Evolutionary conservation across 2,888 invertebrate genomes (phyloP), one percentile per base, ranked within the genome.

Genomic region (Phengaris arion): DNA sequence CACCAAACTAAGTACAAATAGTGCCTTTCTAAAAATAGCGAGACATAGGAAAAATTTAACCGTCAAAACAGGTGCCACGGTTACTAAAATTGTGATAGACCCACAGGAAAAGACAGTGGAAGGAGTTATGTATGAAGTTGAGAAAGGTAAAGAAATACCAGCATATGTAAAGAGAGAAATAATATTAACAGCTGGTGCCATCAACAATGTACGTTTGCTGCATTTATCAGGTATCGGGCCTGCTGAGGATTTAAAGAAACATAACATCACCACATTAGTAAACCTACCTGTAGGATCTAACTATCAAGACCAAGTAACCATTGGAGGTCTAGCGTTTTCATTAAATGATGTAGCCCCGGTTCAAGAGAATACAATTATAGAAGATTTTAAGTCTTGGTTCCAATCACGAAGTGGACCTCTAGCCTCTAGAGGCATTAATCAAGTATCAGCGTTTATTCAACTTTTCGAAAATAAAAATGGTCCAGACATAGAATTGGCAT

Each of bases 381-480:
- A 86, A 64, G 92, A 92, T 79, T 93, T 93, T 59, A 94, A 93
- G 80, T 90, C 85, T 12, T 94, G 94, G 94, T 93, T 93, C 55
- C 88, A 89, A 81, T 89, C 81, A 78, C 85, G 90, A 64, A 88
- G 81, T 15, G 94, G 94, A 2, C 88, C 90, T 2, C 80, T 94
- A 76, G 92, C 91, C 68, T 92, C 93, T 2, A 85, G 88, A 80
- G 94, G 94, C 7, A 91, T 93, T n/a, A 89, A 87, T 74, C 93
- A 94, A 83, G 80, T 93, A 59, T 93, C 93, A 35, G 92, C 92
- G 10, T 94, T 90, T 69, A 84, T 94, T 80, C 93, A 94, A 80
- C 79, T 93, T 15, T 92, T 91, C 77, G 92, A 93, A 82, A 88
- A 88, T 77, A 86, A 86, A 74, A 91, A 88, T 76, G 92, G 91